Conservation (phyloP, 2,113 vertebrate genomes). For the Glaucidium brasilianum region DNA sequence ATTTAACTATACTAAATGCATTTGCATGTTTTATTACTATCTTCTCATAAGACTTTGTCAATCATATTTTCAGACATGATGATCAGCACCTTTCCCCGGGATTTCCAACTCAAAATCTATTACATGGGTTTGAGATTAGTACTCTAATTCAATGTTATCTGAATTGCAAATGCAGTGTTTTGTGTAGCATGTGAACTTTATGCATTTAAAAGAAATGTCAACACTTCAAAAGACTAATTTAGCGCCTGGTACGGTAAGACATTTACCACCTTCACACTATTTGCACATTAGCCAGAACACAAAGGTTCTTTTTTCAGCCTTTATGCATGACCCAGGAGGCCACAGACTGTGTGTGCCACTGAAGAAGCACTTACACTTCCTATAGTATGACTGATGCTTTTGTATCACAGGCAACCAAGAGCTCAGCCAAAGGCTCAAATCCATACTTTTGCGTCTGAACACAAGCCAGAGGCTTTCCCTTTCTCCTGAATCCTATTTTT, state of each 20-base stretch:
- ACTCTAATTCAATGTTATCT: neutral
- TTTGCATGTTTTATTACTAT: neutral
- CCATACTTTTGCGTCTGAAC: neutral
- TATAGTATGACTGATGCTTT: neutral
- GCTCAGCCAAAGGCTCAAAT: neutral
- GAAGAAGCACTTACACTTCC: neutral
- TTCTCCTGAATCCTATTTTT: neutral
- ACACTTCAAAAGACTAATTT: slow-evolving; percentile 18
- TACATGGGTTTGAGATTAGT: neutral
- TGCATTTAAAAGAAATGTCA: slow-evolving; percentile 18
- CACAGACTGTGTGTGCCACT: neutral
- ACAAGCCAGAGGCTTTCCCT: neutral
- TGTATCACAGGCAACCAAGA: neutral
- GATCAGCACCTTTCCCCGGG: neutral
- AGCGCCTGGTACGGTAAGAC: neutral
- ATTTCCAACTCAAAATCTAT: slow-evolving; percentile 37
- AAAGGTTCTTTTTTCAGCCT: neutral
- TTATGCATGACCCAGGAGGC: neutral
- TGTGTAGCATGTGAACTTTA: neutral
- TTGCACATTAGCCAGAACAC: neutral
- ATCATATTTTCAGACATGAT: neutral
- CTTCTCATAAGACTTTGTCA: neutral
- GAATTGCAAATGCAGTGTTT: slow-evolving; percentile 37
- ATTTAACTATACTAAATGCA: neutral
- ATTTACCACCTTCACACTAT: neutral